Base-by-base conservation (phyloP, 2,888 invertebrate species). In the Cantharis flavilabris region DNA sequence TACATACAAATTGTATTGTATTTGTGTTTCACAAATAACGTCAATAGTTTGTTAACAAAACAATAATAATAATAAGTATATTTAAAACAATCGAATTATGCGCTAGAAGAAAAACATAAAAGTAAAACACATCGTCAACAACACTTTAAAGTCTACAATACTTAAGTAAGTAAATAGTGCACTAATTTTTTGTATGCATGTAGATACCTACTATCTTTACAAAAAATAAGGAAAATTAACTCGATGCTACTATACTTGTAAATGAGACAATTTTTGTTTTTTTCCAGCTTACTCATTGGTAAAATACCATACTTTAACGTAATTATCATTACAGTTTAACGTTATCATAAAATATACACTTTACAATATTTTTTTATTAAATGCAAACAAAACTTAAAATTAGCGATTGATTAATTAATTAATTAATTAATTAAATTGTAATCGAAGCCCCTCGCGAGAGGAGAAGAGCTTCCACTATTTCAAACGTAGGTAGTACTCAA, bases 251-350 rank as follows among this genome's bases (percentile, higher is more conserved):
- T 49, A 49, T 49, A 71, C 67, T 71, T 33, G 16, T 72, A 76
- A 73, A 71, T 73, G 71, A 73, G 76, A 77, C 73, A 77, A 72
- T 69, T 62, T 78, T 65, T 69, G 65, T 70, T 30, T 67, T 65
- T 18, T 79, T 83, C 75, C 79, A 79, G 76, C 74, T 70, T 78
- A 72, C 72, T 82, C 72, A 83, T 88, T 90, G 90, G 90, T 90
- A 90, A 90, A 90, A 89, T 90, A 90, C 90, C 90, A 90, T 90
- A 91, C 90, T 88, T 88, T 85, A 90, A 90, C 89, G 90, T 90
- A 90, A 90, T 90, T 85, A 86, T 88, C 87, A 90, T 90, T 90
- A 90, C 90, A 89, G 87, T 88, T 89, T 89, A 88, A 88, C 86
- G 84, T 86, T 82, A 81, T 79, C 77, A 82, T 83, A 84, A 80